Conservation (phyloP, 2,888 invertebrate genomes). For the Leucania comma region DNA sequence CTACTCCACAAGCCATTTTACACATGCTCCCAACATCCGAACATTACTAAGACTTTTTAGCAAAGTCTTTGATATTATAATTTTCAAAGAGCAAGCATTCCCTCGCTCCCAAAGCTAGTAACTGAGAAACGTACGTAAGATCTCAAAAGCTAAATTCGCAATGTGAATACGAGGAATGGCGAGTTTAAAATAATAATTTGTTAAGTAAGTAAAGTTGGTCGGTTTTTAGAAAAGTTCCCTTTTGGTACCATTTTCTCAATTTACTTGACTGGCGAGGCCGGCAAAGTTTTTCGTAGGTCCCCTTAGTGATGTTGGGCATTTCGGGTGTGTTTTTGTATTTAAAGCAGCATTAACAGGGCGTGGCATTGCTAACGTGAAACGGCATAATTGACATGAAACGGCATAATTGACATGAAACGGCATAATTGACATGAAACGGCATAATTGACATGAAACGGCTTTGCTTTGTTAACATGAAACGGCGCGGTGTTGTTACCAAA, state of each 20-base stretch:
- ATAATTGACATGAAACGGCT: no score
- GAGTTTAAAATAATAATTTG: slow-evolving; percentile 63
- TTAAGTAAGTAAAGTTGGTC: slow-evolving; percentile 44
- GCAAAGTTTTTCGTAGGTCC: slow-evolving; percentile 18
- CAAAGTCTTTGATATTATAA: slow-evolving; percentile 66
- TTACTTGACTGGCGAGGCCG: slow-evolving; percentile 24
- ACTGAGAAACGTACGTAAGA: slow-evolving; percentile 44
- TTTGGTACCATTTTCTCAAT: slow-evolving; percentile 2
- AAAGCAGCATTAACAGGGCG: no score
- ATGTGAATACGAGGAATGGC: slow-evolving; percentile 51
- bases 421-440: no score
- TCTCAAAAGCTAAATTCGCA: slow-evolving; percentile 54
- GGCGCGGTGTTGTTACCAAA: no score
- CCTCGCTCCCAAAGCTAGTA: slow-evolving; percentile 52
- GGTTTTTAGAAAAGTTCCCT: slow-evolving; percentile 32
- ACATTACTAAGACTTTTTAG: slow-evolving; percentile 46
- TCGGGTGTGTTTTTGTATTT: slow-evolving; percentile 2
- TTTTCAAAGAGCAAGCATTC: slow-evolving; percentile 60
- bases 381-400: no score
- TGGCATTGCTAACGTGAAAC: no score
- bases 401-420: no score
- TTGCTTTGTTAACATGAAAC: no score
- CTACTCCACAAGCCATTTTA: background rate
- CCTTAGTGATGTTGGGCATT: background rate
- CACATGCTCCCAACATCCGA: slow-evolving; percentile 33